phyloP scores from a whole-genome alignment of 2,888 invertebrate genomes.

The Anagyrus pseudococci region DNA sequence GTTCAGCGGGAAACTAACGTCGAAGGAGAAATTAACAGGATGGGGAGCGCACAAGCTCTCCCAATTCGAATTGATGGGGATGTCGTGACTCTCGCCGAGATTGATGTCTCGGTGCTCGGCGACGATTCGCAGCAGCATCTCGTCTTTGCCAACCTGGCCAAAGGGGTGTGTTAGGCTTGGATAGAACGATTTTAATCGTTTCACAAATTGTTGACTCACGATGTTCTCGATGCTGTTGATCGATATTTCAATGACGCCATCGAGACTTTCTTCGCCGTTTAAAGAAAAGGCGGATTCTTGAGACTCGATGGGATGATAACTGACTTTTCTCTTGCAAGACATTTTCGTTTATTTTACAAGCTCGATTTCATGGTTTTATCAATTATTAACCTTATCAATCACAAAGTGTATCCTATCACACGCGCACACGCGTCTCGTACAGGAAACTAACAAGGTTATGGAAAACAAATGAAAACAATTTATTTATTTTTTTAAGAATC shows the following conservation, averaged over 20 bases:
- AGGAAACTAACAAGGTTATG: too few relatives aligned
- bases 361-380: too few relatives aligned
- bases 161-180: background rate
- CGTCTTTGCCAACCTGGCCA: conserved; percentile 35
- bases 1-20: conserved; percentile 34
- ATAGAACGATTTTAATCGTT: background rate
- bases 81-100: conserved; percentile 45
- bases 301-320: too few relatives aligned
- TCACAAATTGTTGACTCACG: conserved; percentile 42
- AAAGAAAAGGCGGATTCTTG: background rate
- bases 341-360: too few relatives aligned
- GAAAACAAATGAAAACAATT: too few relatives aligned
- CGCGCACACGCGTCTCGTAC: too few relatives aligned
- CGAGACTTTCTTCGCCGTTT: conserved; percentile 7
- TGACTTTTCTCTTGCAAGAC: too few relatives aligned
- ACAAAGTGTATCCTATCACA: too few relatives aligned
- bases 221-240: conserved; percentile 49
- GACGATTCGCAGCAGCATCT: conserved; percentile 37
- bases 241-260: conserved; percentile 40
- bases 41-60: conserved; percentile 27
- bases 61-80: conserved; percentile 41
- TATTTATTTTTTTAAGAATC: too few relatives aligned
- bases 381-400: too few relatives aligned
- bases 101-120: conserved; percentile 44
- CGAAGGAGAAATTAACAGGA: conserved; percentile 41